Evolutionary conservation across 2,888 invertebrate genomes (phyloP).

Genomic region (Autographa gamma): DNA sequence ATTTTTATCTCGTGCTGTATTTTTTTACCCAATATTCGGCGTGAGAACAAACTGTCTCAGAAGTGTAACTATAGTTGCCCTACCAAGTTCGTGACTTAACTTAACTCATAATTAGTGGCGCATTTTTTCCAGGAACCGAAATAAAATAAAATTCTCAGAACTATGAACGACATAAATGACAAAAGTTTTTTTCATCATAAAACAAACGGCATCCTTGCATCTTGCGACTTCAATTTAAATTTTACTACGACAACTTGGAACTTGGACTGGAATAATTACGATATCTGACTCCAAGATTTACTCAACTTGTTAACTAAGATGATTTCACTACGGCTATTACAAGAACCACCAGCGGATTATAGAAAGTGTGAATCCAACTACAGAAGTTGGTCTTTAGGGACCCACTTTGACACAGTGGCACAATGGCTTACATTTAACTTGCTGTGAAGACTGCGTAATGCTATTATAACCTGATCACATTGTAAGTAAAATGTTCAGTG

Average conservation of each 20-base stretch:
- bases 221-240: not conserved
- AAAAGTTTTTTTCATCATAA: conserved; percentile 1
- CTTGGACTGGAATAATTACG: not conserved
- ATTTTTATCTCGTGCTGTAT: not conserved
- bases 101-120: too few relatives aligned
- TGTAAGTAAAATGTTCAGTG: not conserved
- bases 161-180: not conserved
- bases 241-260: not conserved
- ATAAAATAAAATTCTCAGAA: not conserved
- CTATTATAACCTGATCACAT: not conserved
- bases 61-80: too few relatives aligned
- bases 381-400: conserved; percentile 28
- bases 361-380: conserved; percentile 45
- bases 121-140: not conserved
- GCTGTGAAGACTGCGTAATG: conserved; percentile 38
- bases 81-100: too few relatives aligned
- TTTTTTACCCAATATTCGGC: not conserved
- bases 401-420: conserved; percentile 30
- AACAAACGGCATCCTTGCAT: conserved; percentile 1
- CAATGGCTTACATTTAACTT: conserved; percentile 50
- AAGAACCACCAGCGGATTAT: conserved; percentile 43
- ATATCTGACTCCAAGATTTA: conserved; percentile 20
- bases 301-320: conserved; percentile 29
- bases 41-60: too few relatives aligned
- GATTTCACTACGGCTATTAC: conserved; percentile 35